Percentiles rank a stretch among this genome's conserved stretches.
phyloP scores from a whole-genome alignment of 2,888 invertebrate genomes.

The Pristionchus maxplancki region DNA sequence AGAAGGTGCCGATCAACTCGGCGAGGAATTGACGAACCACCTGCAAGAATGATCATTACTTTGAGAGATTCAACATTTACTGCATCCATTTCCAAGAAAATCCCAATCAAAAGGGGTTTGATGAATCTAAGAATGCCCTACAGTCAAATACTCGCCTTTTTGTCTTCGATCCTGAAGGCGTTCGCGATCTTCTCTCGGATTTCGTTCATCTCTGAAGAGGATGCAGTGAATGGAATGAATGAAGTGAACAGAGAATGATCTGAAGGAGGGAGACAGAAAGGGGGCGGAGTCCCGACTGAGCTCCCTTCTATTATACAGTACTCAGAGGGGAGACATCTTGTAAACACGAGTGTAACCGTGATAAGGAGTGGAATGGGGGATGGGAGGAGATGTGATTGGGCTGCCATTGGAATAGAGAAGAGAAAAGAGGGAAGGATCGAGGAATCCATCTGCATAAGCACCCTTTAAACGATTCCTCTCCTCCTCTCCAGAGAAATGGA shows the following conservation, averaged over 20 bases:
- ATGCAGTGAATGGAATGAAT: conserved; percentile 17
- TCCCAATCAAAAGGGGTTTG: too few species aligned
- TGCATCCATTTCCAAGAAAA: not conserved
- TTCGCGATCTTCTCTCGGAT: conserved; percentile 62
- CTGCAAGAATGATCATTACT: conserved; percentile 25
- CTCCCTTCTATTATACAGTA: conserved; percentile 22
- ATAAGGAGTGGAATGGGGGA: not conserved
- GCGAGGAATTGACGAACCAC: conserved; percentile 70
- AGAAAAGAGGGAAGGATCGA: not conserved
- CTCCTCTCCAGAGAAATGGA: not conserved
- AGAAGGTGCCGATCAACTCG: conserved; percentile 75
- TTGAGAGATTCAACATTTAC: not conserved
- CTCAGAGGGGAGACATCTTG: conserved; percentile 16
- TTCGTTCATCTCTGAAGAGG: conserved; percentile 52
- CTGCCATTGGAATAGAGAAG: conserved; percentile 1
- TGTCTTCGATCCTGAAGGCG: conserved; percentile 64
- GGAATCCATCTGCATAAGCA: conserved; percentile 34
- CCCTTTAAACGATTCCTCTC: conserved; percentile 12
- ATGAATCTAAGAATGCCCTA: not conserved
- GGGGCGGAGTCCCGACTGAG: conserved; percentile 22
- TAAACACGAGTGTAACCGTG: conserved; percentile 27
- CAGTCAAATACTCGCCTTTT: conserved; percentile 43
- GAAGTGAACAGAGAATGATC: conserved; percentile 7
- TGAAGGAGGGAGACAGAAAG: not conserved
- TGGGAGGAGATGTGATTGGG: not conserved